phyloP scores from a whole-genome alignment of 2,797 vertebrate species.

The Vultur gryphus region DNA sequence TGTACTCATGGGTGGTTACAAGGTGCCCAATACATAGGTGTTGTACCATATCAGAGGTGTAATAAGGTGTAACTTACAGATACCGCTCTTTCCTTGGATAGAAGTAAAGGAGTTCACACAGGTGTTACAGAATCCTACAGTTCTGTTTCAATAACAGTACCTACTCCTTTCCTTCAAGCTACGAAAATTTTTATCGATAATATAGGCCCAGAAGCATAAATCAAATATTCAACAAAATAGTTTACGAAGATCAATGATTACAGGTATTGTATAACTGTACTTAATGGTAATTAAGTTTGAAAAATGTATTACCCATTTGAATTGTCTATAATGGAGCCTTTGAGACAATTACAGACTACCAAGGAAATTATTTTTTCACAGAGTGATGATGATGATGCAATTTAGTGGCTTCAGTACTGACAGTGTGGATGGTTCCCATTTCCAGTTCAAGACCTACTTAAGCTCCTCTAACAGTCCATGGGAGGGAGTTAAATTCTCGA shows the following conservation, averaged over 20 bases:
- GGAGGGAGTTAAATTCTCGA: background rate
- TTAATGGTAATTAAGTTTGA: background rate
- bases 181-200: background rate
- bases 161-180: background rate
- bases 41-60: background rate
- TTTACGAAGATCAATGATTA: background rate
- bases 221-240: background rate
- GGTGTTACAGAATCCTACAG: background rate
- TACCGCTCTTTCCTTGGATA: background rate
- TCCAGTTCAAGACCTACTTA: background rate
- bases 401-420: background rate
- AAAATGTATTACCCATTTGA: background rate
- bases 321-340: background rate
- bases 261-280: background rate
- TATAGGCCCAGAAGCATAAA: background rate
- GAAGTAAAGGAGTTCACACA: background rate
- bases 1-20: background rate
- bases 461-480: background rate
- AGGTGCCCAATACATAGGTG: background rate
- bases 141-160: background rate
- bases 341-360: background rate
- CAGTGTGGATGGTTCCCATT: background rate
- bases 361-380: background rate
- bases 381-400: background rate
- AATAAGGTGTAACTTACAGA: background rate